Evolutionary conservation across 2,888 invertebrate species (phyloP), one percentile per base, ranked within the genome.

Genomic region (Hypselothyrea guttata): DNA sequence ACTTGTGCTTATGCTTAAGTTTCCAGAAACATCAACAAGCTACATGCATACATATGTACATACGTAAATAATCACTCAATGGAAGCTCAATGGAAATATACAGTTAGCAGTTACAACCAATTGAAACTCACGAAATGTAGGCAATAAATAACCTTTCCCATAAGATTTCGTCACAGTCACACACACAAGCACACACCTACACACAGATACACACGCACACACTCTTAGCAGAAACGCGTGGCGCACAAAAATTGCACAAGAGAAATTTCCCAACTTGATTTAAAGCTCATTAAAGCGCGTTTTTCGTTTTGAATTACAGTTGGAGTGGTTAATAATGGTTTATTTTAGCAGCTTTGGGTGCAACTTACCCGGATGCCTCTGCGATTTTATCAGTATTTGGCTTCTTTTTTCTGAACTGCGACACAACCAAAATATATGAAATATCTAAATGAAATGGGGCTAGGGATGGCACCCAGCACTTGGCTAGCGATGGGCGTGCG

Each of bases 301-400:
- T 67, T 59, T 51, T 62, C 49, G 58, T 67, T 72, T 65, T 62
- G 46, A 68, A 66, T 60, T 18, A 8, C 18, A 62, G 49, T 40
- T 49, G n/a, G 13, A 8, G 45, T 16, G 9, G 12, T 44, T 61
- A 38, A 2, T 37, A 27, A 12, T 38, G 18, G 16, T 9, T 28
- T 30, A 16, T 4, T 38, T 9, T 4, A 48, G 8, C 18, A 46
- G n/a, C 8, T 13, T 54, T 61, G 60, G 3, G 9, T 37, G 34
- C 28, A 63, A 81, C 82, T 83, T 76, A 83, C 82, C 82, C 82
- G 82, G 82, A 83, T 83, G 82, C 82, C 84, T 83, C 84, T 78
- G 82, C 56, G 69, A 69, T 71, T 65, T 74, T 18, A 62, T 83
- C 82, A 83, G 83, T 76, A 81, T 67, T 75, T 75, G 59, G 58